Evolutionary conservation across 2,888 invertebrate genomes (phyloP).

Genomic region (Ferrisia virgata): DNA sequence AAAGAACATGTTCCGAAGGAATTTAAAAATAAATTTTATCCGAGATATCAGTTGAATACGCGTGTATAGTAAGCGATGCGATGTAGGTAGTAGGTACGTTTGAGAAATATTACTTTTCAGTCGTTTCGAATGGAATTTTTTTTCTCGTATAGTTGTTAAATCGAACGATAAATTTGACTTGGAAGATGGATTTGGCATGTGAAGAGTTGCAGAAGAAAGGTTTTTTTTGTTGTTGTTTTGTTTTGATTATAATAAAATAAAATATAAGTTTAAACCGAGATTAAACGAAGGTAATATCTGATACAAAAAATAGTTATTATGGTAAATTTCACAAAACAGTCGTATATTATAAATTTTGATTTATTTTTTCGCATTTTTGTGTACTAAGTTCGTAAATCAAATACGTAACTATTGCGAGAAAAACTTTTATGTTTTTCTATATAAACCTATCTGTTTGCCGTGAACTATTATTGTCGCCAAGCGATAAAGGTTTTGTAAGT

Average conservation of each 20-base stretch:
- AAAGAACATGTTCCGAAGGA: background rate
- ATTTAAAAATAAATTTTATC: background rate
- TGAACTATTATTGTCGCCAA: background rate
- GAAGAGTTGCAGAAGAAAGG: background rate
- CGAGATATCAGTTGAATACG: background rate
- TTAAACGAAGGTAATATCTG: background rate
- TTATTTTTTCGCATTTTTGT: background rate
- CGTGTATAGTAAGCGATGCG: background rate
- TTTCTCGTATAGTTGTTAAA: background rate
- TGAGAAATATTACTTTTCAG: background rate
- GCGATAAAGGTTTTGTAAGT: background rate
- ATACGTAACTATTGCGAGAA: background rate
- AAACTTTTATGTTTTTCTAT: background rate
- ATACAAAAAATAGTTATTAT: background rate
- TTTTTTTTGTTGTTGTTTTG: background rate
- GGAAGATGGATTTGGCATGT: background rate
- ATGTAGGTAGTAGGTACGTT: background rate
- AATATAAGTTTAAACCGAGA: background rate
- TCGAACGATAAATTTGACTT: background rate
- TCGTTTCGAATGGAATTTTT: background rate
- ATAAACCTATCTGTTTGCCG: background rate
- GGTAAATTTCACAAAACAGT: conserved; percentile 18
- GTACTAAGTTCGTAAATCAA: background rate
- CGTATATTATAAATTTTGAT: conserved; percentile 21
- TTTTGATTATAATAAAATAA: background rate